Evolutionary conservation across 2,888 invertebrate species (phyloP).

Genomic region (Molorchus minor): DNA sequence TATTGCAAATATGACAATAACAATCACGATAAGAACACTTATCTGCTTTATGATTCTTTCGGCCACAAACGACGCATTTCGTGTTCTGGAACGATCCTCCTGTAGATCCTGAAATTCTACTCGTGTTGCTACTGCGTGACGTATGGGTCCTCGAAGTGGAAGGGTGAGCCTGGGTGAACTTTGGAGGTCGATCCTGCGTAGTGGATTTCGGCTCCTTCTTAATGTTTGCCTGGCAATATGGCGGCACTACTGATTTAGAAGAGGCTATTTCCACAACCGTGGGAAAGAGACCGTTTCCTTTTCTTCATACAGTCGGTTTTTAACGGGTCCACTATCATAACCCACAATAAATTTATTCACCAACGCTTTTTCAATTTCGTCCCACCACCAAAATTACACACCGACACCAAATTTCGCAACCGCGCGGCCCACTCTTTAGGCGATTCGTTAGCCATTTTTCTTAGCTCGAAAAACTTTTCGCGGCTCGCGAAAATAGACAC

Average conservation of each 20-base stretch:
- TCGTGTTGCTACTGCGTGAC: neutral
- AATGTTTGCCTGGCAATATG: neutral
- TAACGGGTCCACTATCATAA: conserved; percentile 16
- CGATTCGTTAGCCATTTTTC: conserved; percentile 24
- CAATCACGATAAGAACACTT: conserved; percentile 10
- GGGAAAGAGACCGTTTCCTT: conserved; percentile 3
- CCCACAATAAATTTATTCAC: conserved; percentile 25
- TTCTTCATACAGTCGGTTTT: conserved; percentile 15
- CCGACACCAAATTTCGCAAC: conserved; percentile 25
- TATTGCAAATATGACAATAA: no score
- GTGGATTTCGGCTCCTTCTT: conserved; percentile 4
- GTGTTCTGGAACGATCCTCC: neutral
- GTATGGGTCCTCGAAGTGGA: neutral
- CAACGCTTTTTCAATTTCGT: conserved; percentile 22
- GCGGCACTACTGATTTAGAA: neutral
- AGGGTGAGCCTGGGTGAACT: neutral
- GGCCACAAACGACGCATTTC: conserved; percentile 4
- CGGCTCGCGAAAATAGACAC: conserved; percentile 29
- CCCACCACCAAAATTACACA: conserved; percentile 31
- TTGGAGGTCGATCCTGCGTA: neutral
- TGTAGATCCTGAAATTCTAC: neutral
- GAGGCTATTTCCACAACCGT: conserved; percentile 5
- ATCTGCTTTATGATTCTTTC: conserved; percentile 3
- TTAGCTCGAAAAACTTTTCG: conserved; percentile 28
- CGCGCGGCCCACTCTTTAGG: conserved; percentile 32